Percentiles rank a stretch among this genome's conserved stretches.
Evolutionary conservation across 2,113 vertebrate genomes (phyloP).

Genomic region (Herpetotheres cachinnans): DNA sequence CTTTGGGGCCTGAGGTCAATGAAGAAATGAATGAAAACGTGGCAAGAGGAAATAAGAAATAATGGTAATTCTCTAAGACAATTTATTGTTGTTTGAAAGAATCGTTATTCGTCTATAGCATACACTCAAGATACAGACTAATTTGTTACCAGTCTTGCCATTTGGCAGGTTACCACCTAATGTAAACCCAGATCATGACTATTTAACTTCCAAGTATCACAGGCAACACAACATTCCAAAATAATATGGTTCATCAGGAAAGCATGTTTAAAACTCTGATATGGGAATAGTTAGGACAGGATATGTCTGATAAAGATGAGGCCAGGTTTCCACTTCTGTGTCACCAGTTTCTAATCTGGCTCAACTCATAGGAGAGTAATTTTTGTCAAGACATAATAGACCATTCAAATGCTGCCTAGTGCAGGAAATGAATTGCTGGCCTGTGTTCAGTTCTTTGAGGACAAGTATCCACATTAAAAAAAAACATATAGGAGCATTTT

Average conservation of each 20-base stretch:
- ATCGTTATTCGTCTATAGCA: background rate
- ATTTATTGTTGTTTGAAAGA: background rate
- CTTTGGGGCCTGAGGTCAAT: background rate
- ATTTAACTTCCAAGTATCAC: background rate
- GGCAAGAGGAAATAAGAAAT: background rate
- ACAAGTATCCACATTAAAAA: background rate
- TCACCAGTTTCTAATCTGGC: background rate
- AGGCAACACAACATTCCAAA: background rate
- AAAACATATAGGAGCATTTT: background rate
- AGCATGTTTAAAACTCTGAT: background rate
- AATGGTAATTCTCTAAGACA: background rate
- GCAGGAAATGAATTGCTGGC: background rate
- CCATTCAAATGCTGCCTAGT: background rate
- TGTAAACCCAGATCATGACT: background rate
- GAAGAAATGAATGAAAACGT: background rate
- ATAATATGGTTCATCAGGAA: background rate
- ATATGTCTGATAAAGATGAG: background rate
- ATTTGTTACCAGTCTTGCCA: background rate
- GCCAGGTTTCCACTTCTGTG: background rate
- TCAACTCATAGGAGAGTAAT: background rate
- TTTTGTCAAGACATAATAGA: background rate
- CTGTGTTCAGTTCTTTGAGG: background rate
- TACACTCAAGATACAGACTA: background rate
- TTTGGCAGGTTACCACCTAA: background rate
- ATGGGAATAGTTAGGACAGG: background rate